Base-by-base conservation (phyloP, 2,888 invertebrate species). In the Strigamia transsilvanica region DNA sequence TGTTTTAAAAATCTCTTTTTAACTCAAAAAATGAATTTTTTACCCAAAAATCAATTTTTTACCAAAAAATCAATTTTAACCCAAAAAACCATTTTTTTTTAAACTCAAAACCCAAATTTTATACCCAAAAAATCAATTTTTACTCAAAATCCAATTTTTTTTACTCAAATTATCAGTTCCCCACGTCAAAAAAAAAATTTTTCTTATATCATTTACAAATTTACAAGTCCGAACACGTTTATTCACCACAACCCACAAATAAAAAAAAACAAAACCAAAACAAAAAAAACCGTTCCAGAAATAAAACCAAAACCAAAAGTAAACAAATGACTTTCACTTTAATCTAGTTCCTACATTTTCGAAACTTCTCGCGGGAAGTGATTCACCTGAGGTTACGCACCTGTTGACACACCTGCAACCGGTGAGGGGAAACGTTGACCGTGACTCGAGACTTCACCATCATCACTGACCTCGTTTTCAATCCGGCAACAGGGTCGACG, bases 401-500 rank as follows among this genome's bases (percentile, higher is more conserved):
- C 73, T 73, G 73, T 27, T 73, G 73, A 73, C 73, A 32, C 73
- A 73, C 73, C 73, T 73, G 56, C 56, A 56, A 56, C 56, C 56
- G 56, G 18, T 56, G 73, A 73, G 27, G 32, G 73, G 13, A 73
- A 73, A 73, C 73, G 73, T 12, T 73, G 73, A 73, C 73, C 73
- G 32, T 73, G 73, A 73, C 73, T 56, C 18, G n/a, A n/a, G 18
- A 56, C 56, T 38, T 7, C 38, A 73, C 23, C 73, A 73, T 27
- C 73, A 73, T 32, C 73, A 73, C 73, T 73, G 73, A 73, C 73
- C 73, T 73, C 73, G 27, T 73, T 73, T 73, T 73, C 73, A 27
- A 32, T 3, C 51, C n/a, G 56, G 9, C 3, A 15, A 13, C 27
- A n/a, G 73, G 73, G 73, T 73, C 73, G 73, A 73, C 32, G 73